Conservation (phyloP, 2,888 invertebrate species). For the Machimus atricapillus region DNA sequence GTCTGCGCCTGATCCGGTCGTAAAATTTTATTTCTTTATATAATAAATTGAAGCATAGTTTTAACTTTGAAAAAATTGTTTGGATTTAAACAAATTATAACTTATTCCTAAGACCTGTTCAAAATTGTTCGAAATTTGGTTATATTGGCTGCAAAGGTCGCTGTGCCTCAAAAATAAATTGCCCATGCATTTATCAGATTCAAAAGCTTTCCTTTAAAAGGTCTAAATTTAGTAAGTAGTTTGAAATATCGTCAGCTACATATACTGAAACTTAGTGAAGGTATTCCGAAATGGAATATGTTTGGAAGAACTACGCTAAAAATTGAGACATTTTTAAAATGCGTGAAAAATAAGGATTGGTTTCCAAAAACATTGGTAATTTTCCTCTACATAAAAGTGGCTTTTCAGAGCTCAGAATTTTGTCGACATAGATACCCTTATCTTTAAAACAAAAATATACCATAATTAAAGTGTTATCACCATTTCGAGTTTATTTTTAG, state of each 20-base stretch:
- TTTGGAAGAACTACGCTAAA: too few species aligned
- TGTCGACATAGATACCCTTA: background rate
- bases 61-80: background rate
- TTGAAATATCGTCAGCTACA: too few species aligned
- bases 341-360: too few species aligned
- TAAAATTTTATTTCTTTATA: slow-evolving; percentile 21
- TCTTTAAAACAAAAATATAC: background rate
- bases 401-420: background rate
- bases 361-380: too few species aligned
- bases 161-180: too few species aligned
- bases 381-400: too few species aligned
- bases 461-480: background rate
- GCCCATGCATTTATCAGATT: too few species aligned
- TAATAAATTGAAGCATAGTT: background rate
- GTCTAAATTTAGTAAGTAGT: too few species aligned
- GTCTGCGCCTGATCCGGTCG: background rate
- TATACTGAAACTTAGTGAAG: too few species aligned
- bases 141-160: background rate
- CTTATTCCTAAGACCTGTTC: background rate
- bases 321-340: too few species aligned
- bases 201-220: too few species aligned
- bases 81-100: background rate
- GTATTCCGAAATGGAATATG: too few species aligned
- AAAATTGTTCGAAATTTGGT: background rate
- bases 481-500: background rate